Percentiles rank a stretch among this genome's conserved stretches.
Conservation (phyloP, 2,888 invertebrate genomes). For the Anarsia innoxiella region DNA sequence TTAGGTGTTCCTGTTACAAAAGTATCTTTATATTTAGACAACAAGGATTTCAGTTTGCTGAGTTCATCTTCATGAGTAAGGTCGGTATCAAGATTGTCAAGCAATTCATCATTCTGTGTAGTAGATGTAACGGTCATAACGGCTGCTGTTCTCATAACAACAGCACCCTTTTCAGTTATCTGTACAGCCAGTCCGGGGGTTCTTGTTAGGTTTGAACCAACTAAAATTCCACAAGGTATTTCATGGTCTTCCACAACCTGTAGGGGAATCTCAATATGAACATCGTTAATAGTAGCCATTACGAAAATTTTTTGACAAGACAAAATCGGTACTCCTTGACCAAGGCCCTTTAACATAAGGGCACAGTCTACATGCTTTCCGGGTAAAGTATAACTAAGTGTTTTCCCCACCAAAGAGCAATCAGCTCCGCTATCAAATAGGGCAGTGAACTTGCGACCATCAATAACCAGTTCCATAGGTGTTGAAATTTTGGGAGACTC, state of each 20-base stretch:
- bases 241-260: conserved; percentile 3
- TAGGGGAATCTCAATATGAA: neutral
- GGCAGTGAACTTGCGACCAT: neutral
- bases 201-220: neutral
- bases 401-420: neutral
- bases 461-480: neutral
- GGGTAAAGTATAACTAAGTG: neutral
- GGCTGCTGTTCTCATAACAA: neutral
- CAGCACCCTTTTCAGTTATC: conserved; percentile 7
- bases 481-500: neutral
- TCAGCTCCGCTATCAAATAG: conserved; percentile 4
- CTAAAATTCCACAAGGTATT: neutral
- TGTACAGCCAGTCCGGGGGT: conserved; percentile 4
- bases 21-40: neutral
- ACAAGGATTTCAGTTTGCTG: neutral
- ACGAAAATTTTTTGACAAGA: neutral
- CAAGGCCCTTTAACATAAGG: too few relatives aligned
- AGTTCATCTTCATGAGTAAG: neutral
- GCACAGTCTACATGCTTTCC: neutral
- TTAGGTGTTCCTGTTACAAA: conserved; percentile 12
- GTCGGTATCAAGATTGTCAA: neutral
- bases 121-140: neutral
- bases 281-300: neutral
- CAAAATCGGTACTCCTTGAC: too few relatives aligned
- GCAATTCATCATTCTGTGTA: neutral